A percentile compares a stretch with the other conserved stretches of the same genome.
Conservation (phyloP, 1,140 invertebrate species). For the Lysiphlebus fabarum region DNA sequence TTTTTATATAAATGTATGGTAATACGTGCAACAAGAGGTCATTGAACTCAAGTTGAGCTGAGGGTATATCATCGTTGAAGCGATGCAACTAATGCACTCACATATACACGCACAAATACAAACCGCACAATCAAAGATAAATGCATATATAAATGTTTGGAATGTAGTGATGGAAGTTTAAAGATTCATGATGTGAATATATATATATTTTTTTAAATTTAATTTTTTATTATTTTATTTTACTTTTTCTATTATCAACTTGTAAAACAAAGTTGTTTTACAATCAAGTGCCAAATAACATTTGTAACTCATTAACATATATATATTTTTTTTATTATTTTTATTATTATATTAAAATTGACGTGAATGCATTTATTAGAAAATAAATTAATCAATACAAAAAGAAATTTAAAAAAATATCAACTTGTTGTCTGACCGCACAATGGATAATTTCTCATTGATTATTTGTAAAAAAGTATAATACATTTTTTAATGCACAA, state of each 20-base stretch:
- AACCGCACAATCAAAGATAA: neutral
- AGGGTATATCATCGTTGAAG: constrained; percentile 48
- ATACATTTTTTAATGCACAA: too few relatives aligned
- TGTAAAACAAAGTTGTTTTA: too few relatives aligned
- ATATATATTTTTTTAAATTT: too few relatives aligned
- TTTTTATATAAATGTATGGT: constrained; percentile 20
- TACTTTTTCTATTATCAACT: too few relatives aligned
- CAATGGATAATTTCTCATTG: too few relatives aligned
- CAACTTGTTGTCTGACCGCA: neutral
- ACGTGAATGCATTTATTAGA: too few relatives aligned
- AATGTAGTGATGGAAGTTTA: neutral
- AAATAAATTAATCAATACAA: too few relatives aligned
- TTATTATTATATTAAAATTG: too few relatives aligned
- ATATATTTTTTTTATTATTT: too few relatives aligned
- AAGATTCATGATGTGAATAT: neutral
- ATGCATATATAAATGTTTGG: constrained; percentile 9
- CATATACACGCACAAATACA: constrained; percentile 16
- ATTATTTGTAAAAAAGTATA: too few relatives aligned
- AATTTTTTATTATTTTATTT: too few relatives aligned
- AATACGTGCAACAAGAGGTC: constrained; percentile 43
- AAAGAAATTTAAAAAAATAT: too few relatives aligned
- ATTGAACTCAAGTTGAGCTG: constrained; percentile 53
- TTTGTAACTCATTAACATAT: constrained; percentile 3
- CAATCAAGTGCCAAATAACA: neutral
- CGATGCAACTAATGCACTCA: constrained; percentile 48